These are phyloP conservation scores for Agrypnia vestita DNA, from an alignment of 1,140 invertebrate species.

Conservation along the genomic window DNA sequence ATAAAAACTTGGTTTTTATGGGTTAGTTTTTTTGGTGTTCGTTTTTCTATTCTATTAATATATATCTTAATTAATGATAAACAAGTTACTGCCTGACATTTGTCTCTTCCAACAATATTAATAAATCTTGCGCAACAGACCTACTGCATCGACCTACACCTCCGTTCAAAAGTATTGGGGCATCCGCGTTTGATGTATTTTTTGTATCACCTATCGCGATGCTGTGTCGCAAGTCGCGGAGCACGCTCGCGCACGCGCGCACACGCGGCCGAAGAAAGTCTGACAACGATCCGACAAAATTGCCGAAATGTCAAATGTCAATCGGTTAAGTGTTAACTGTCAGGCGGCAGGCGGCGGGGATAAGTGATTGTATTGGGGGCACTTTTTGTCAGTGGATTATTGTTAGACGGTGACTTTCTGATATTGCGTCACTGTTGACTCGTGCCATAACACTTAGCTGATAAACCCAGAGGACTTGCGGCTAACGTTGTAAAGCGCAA, in stretches of 20 bases:
- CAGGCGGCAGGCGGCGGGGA: not conserved
- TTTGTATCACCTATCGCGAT: not conserved
- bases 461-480: not conserved
- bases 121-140: not conserved
- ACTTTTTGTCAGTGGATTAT: conserved; percentile 31
- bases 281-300: not conserved
- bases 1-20: too few relatives aligned
- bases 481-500: not conserved
- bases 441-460: conserved; percentile 28
- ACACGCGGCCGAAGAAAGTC: too few relatives aligned
- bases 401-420: conserved; percentile 27
- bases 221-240: not conserved
- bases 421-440: conserved; percentile 30
- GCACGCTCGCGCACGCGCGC: too few relatives aligned
- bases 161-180: not conserved
- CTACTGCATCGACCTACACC: not conserved
- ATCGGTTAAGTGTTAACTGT: conserved; percentile 13
- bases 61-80: too few relatives aligned
- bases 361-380: conserved; percentile 21
- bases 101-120: not conserved
- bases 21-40: too few relatives aligned
- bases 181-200: not conserved
- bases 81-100: too few relatives aligned
- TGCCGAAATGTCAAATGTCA: conserved; percentile 19
- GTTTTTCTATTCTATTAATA: too few relatives aligned